Conservation (phyloP, 2,797 vertebrate genomes). For the Rhinogobio ventralis region DNA sequence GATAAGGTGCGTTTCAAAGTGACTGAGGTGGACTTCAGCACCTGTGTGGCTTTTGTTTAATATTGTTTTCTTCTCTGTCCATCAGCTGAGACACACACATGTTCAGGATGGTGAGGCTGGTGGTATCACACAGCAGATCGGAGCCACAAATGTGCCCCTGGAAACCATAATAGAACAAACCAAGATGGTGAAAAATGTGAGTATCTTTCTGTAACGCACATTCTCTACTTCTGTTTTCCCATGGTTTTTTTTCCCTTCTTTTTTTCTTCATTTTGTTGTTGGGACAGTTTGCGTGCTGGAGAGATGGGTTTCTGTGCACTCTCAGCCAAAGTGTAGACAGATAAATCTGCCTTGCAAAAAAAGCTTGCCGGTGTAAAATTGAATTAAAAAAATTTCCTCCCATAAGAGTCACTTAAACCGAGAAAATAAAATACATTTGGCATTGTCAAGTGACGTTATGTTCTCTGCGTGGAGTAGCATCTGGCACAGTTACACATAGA, state of each 20-base stretch:
- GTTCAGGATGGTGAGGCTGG: constrained; percentile 97
- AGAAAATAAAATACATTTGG: neutral
- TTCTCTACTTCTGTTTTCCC: neutral
- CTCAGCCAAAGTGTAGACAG: too few relatives aligned
- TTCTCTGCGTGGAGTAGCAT: neutral
- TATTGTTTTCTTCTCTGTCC: constrained; percentile 13
- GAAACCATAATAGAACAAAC: constrained; percentile 94
- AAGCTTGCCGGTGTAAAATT: too few relatives aligned
- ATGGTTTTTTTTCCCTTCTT: neutral
- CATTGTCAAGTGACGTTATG: neutral
- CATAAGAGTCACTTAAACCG: too few relatives aligned
- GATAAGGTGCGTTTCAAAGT: constrained; percentile 86
- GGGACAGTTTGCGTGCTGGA: too few relatives aligned
- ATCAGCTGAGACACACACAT: constrained; percentile 90
- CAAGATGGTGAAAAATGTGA: constrained; percentile 96
- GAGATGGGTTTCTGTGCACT: too few relatives aligned
- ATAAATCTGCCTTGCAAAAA: too few relatives aligned
- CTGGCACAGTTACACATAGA: too few relatives aligned
- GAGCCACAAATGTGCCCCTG: constrained; percentile 96
- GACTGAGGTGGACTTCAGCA: too few relatives aligned
- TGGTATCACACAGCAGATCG: constrained; percentile 99
- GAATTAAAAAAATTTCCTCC: too few relatives aligned
- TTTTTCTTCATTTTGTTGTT: neutral
- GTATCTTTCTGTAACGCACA: constrained; percentile 54
- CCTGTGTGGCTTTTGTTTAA: neutral